These are phyloP conservation scores for Acipenser transmontanus DNA, from an alignment of 2,797 vertebrate species.

Conservation along the genomic window DNA sequence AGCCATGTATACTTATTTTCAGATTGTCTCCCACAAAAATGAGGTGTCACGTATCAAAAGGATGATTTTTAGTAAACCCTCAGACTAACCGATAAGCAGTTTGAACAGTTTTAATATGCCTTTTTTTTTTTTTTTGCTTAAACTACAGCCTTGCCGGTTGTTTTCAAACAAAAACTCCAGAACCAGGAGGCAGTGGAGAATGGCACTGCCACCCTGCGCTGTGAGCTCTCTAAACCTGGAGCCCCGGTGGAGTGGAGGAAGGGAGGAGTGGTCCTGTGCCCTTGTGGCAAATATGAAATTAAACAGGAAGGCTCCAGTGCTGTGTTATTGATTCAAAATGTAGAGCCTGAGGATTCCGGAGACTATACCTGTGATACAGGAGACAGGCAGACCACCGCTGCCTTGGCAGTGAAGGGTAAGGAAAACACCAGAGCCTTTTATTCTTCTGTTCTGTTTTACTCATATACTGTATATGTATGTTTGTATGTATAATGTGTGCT, in stretches of 20 bases:
- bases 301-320: constrained; percentile 48
- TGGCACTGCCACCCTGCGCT: constrained; percentile 52
- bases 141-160: constrained; percentile 61
- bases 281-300: constrained; percentile 80
- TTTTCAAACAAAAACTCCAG: constrained; percentile 70
- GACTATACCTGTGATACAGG: constrained; percentile 77
- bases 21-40: no score
- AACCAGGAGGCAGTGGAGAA: constrained; percentile 68
- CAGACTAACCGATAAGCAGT: no score
- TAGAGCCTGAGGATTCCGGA: constrained; percentile 74
- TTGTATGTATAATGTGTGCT: no score
- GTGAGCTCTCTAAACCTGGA: constrained; percentile 66
- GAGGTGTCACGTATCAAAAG: no score
- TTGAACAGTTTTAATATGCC: not conserved
- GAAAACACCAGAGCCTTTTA: not conserved
- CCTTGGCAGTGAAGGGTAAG: constrained; percentile 74
- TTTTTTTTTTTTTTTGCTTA: constrained; percentile 25
- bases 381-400: constrained; percentile 61
- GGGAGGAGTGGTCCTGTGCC: constrained; percentile 74
- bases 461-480: no score
- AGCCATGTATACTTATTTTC: no score
- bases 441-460: not conserved
- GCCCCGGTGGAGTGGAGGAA: constrained; percentile 77
- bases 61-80: no score
- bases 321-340: constrained; percentile 60